phyloP scores from a whole-genome alignment of 2,113 vertebrate species.

The Phyllostomus discolor region DNA sequence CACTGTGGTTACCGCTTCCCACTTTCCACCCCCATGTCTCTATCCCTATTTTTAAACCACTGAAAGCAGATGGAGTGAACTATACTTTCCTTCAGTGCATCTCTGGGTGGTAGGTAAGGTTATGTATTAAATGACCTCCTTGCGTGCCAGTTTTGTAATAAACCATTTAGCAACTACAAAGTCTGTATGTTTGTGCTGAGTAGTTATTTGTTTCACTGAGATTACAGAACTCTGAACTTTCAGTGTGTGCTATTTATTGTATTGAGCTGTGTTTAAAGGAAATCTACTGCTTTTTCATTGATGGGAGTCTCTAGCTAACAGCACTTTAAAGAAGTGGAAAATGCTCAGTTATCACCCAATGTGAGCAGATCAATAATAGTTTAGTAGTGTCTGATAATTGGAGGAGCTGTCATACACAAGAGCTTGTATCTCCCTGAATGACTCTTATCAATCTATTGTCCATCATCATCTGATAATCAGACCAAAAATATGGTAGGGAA shows the following conservation, averaged over 20 bases:
- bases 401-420: conserved; percentile 89
- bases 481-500: conserved; percentile 80
- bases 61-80: conserved; percentile 34
- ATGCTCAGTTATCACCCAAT: conserved; percentile 90
- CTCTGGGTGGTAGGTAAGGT: conserved; percentile 59
- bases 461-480: conserved; percentile 89
- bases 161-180: conserved; percentile 68
- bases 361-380: conserved; percentile 89
- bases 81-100: neutral
- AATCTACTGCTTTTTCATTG: conserved; percentile 87
- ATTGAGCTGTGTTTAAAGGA: conserved; percentile 88
- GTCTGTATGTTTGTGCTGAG: conserved; percentile 53
- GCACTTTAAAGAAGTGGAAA: conserved; percentile 94
- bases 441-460: conserved; percentile 92
- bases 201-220: conserved; percentile 75
- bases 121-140: conserved; percentile 73
- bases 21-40: neutral
- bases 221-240: conserved; percentile 75
- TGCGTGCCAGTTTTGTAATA: conserved; percentile 62
- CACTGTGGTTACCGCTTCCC: neutral
- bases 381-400: conserved; percentile 95
- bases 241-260: conserved; percentile 74
- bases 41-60: neutral
- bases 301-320: conserved; percentile 89
- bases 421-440: conserved; percentile 89